phyloP scores from a whole-genome alignment of 2,113 vertebrate genomes.

The Lichenostomus cassidix region DNA sequence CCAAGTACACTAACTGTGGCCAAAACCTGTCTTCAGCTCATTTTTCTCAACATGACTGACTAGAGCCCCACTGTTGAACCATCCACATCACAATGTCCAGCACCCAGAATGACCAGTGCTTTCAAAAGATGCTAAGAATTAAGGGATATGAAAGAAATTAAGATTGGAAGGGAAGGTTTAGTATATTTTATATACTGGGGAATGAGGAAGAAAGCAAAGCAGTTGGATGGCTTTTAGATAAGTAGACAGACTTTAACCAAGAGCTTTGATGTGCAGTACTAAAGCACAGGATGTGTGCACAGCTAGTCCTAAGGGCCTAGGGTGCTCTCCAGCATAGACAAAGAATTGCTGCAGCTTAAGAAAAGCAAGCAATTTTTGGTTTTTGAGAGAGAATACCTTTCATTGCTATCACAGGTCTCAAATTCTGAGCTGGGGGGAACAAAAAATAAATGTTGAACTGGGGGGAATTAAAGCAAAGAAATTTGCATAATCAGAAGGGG shows the following conservation, averaged over 20 bases:
- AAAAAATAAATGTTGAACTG: neutral
- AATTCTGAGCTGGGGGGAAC: neutral
- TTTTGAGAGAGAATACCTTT: neutral
- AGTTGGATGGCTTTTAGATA: neutral
- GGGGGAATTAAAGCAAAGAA: neutral
- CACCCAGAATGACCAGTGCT: neutral
- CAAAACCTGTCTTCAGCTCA: neutral
- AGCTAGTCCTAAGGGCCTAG: neutral
- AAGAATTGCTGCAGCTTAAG: neutral
- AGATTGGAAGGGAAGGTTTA: neutral
- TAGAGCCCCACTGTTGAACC: neutral
- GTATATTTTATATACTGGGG: neutral
- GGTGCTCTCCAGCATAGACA: neutral
- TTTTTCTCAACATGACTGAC: neutral
- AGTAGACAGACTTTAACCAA: neutral
- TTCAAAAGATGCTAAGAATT: neutral
- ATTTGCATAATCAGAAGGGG: neutral
- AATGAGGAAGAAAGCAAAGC: neutral
- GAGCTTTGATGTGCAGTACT: neutral
- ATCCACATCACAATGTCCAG: neutral
- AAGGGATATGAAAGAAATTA: neutral
- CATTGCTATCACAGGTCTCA: neutral
- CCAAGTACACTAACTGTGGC: neutral
- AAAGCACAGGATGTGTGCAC: neutral
- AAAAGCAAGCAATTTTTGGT: rapidly evolving